Conservation (phyloP, 2,113 vertebrate genomes). For the Cynocephalus volans region DNA sequence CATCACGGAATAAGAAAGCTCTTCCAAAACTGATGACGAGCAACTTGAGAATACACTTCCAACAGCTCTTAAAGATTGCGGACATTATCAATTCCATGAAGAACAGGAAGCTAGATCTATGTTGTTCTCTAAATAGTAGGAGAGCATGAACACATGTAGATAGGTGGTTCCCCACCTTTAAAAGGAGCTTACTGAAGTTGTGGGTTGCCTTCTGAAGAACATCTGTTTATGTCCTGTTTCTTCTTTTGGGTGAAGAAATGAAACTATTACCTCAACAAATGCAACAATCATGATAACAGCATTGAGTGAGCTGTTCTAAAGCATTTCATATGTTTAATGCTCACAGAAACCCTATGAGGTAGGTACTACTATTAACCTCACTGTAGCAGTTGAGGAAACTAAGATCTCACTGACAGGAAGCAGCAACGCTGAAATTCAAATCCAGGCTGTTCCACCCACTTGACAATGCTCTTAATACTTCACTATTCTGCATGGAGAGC, state of each 20-base stretch:
- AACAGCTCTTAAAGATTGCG: neutral
- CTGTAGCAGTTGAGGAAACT: neutral
- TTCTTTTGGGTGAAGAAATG: constrained; percentile 7
- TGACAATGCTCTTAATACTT: too few relatives aligned
- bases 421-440: neutral
- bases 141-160: neutral
- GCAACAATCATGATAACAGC: neutral
- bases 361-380: neutral
- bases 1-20: neutral
- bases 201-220: neutral
- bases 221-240: neutral
- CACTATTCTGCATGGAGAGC: too few relatives aligned
- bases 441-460: neutral
- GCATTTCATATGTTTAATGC: neutral
- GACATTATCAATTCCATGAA: neutral
- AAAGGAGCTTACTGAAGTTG: neutral
- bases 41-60: constrained; percentile 5
- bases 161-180: neutral
- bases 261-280: neutral
- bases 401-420: neutral
- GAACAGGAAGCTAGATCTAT: neutral
- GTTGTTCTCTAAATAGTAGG: neutral
- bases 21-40: neutral
- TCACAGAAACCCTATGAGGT: neutral
- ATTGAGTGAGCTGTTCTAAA: neutral